Conservation (phyloP, 2,888 invertebrate genomes). For the Hemithea aestivaria region DNA sequence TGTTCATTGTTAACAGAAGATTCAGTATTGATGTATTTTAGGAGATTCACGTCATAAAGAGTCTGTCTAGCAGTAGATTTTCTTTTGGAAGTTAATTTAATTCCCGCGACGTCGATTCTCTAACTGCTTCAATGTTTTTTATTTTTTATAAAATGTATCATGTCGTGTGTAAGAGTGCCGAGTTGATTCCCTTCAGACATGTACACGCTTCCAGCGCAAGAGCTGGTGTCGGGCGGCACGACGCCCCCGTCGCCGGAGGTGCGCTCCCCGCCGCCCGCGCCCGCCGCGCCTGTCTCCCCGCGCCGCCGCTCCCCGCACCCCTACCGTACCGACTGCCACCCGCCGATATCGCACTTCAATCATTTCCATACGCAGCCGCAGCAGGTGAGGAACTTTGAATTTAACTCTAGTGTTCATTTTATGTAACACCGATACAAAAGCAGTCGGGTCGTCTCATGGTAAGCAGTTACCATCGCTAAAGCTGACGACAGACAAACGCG, state of each 20-base stretch:
- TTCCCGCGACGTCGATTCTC: no score
- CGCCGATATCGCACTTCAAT: conserved; percentile 87
- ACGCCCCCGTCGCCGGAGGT: conserved; percentile 61
- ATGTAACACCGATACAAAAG: no score
- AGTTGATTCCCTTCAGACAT: conserved; percentile 17
- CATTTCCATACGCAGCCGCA: conserved; percentile 96
- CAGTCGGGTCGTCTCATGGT: no score
- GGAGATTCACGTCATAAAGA: no score
- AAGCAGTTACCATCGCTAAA: no score
- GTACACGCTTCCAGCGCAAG: conserved; percentile 38
- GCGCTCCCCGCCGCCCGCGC: conserved; percentile 64
- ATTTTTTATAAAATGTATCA: neutral
- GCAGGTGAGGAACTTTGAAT: conserved; percentile 79
- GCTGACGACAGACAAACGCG: no score
- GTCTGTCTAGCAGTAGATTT: no score
- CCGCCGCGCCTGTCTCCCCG: conserved; percentile 64
- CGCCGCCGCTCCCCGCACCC: conserved; percentile 65
- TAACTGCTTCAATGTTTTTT: no score
- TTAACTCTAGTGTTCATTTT: no score
- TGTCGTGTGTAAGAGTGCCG: conserved; percentile 2
- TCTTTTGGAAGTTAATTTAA: no score
- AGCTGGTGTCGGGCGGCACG: conserved; percentile 44
- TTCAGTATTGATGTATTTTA: no score
- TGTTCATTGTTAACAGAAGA: no score
- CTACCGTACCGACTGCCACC: conserved; percentile 62